These are phyloP conservation scores for Cephus runcator DNA, from an alignment of 2,888 invertebrate species.

Conservation along the genomic window DNA sequence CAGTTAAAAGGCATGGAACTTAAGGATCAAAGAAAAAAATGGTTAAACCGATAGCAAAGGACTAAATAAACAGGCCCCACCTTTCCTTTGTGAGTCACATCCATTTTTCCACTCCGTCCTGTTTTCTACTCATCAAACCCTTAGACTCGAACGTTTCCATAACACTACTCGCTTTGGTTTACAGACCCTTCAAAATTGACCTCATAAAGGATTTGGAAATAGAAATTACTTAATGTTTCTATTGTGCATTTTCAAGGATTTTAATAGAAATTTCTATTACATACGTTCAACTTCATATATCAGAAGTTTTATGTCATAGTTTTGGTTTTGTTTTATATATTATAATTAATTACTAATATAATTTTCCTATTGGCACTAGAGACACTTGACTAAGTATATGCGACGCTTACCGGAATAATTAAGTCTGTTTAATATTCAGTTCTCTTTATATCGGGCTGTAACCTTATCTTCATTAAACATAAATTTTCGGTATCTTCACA, in stretches of 20 bases:
- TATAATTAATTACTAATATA: not conserved
- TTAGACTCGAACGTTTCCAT: not conserved
- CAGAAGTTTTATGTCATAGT: not conserved
- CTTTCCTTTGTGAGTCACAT: slow-evolving; percentile 3
- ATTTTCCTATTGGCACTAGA: not conserved
- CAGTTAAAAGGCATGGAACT: not conserved
- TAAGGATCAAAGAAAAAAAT: not conserved
- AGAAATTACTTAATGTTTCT: not conserved
- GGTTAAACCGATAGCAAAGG: slow-evolving; percentile 6
- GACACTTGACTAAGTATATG: not conserved
- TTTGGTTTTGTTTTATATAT: not conserved
- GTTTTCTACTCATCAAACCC: not conserved
- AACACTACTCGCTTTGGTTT: not conserved
- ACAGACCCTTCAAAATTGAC: not conserved
- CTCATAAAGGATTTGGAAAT: not conserved
- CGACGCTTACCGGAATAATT: not conserved
- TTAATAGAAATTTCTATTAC: not conserved
- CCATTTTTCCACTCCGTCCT: not conserved
- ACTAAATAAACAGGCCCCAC: slow-evolving; percentile 25
- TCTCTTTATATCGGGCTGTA: not conserved
- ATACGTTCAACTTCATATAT: not conserved
- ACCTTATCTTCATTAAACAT: not conserved
- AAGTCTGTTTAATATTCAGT: not conserved
- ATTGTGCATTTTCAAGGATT: not conserved
- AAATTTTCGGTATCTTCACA: too few species aligned